Evolutionary conservation across 2,888 invertebrate genomes (phyloP).

Genomic region (Melanargia galathea): DNA sequence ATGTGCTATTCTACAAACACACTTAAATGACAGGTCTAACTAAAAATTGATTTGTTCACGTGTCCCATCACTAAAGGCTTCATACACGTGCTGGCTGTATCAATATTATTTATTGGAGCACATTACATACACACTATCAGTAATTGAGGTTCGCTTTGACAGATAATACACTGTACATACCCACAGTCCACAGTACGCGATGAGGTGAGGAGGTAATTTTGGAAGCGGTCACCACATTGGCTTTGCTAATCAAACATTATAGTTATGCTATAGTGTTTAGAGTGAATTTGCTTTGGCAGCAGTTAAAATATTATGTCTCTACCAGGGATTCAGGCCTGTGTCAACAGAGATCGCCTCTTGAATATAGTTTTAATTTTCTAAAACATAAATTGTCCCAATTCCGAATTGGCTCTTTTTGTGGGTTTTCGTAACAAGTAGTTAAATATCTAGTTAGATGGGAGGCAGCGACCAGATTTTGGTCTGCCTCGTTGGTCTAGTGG

Average conservation of each 20-base stretch:
- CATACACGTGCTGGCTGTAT: slow-evolving; percentile 2
- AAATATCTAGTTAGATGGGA: too few relatives aligned
- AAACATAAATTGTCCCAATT: not conserved
- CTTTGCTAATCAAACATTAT: not conserved
- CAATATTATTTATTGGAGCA: slow-evolving; percentile 44
- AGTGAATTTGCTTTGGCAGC: not conserved
- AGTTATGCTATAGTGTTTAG: too few relatives aligned
- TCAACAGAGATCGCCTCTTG: slow-evolving; percentile 27
- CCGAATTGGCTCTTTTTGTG: too few relatives aligned
- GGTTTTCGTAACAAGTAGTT: too few relatives aligned
- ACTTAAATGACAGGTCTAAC: too few relatives aligned
- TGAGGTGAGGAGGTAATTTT: slow-evolving; percentile 6
- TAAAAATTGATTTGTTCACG: too few relatives aligned
- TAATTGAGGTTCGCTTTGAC: slow-evolving; percentile 52
- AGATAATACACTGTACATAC: slow-evolving; percentile 7
- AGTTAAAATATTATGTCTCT: not conserved
- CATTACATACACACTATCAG: slow-evolving; percentile 54
- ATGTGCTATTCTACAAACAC: too few relatives aligned
- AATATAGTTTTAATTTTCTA: slow-evolving; percentile 15
- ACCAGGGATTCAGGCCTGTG: slow-evolving; percentile 8
- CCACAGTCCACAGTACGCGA: not conserved
- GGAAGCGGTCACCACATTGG: not conserved
- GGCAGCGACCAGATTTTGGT: too few relatives aligned
- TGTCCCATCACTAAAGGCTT: slow-evolving; percentile 25
- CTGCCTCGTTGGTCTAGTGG: too few relatives aligned